phyloP scores from a whole-genome alignment of 2,797 vertebrate genomes.

The Muscicapa striata region DNA sequence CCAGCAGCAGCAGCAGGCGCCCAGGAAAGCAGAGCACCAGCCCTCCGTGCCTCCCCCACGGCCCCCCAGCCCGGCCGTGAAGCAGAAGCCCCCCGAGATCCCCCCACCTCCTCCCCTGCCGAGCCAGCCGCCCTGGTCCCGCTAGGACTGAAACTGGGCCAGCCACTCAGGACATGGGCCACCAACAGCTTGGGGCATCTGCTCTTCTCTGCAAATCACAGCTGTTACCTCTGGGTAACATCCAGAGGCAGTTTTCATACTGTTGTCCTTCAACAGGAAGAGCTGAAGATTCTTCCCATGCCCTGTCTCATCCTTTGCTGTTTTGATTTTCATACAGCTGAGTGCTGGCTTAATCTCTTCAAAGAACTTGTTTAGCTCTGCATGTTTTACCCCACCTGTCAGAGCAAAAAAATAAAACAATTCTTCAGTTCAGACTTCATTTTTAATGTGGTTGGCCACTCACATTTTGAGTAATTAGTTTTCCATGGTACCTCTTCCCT shows the following conservation, averaged over 20 bases:
- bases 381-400: constrained; percentile 68
- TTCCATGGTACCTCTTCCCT: not conserved
- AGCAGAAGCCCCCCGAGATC: not conserved
- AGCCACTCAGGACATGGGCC: too few relatives aligned
- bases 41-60: not conserved
- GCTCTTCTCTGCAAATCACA: not conserved
- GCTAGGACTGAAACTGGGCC: not conserved
- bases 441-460: not conserved
- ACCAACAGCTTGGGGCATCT: not conserved
- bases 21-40: not conserved
- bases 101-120: not conserved
- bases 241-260: not conserved
- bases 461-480: not conserved
- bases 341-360: constrained; percentile 13
- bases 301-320: not conserved
- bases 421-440: not conserved
- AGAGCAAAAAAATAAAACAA: not conserved
- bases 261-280: not conserved
- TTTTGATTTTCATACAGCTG: not conserved
- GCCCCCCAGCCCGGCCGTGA: not conserved
- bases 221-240: not conserved
- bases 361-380: constrained; percentile 70
- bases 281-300: not conserved
- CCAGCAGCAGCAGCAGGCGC: too few relatives aligned
- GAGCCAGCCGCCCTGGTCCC: not conserved